Percentiles rank a stretch among this genome's conserved stretches.
phyloP scores from a whole-genome alignment of 2,113 vertebrate species.

The Trinectes maculatus region DNA sequence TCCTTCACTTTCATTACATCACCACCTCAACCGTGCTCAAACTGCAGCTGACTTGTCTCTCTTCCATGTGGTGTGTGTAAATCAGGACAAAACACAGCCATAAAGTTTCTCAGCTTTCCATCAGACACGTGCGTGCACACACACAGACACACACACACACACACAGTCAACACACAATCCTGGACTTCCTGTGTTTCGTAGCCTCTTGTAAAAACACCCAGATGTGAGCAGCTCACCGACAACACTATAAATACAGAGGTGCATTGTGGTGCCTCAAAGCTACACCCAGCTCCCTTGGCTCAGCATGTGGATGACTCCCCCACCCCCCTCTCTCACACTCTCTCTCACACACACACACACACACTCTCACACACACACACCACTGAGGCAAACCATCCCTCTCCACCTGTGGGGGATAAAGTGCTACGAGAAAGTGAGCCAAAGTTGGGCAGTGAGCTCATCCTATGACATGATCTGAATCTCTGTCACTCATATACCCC shows the following conservation, averaged over 20 bases:
- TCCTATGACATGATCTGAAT: constrained; percentile 29
- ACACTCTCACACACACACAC: constrained; percentile 32
- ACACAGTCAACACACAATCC: constrained; percentile 28
- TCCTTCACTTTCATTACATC: constrained; percentile 27
- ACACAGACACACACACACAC: constrained; percentile 15
- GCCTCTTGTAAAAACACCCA: constrained; percentile 76
- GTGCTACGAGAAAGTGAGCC: constrained; percentile 19
- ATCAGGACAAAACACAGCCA: constrained; percentile 60
- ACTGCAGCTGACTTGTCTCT: constrained; percentile 39
- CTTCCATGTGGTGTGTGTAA: constrained; percentile 40
- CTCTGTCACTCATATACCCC: neutral
- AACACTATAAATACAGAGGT: constrained; percentile 71
- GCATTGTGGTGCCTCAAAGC: constrained; percentile 67
- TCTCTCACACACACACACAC: constrained; percentile 3
- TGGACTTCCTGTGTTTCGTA: constrained; percentile 76
- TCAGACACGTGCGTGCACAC: constrained; percentile 13
- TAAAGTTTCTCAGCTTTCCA: constrained; percentile 70
- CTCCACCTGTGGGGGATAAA: constrained; percentile 53
- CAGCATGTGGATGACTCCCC: constrained; percentile 15
- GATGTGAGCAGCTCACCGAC: constrained; percentile 73
- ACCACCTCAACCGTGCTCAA: constrained; percentile 17
- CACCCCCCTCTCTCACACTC: neutral
- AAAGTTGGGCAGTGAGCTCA: constrained; percentile 72
- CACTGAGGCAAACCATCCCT: constrained; percentile 46
- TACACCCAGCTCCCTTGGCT: constrained; percentile 30